These are phyloP conservation scores for Furcifer pardalis DNA, from an alignment of 2,797 vertebrate species.

Conservation along the genomic window DNA sequence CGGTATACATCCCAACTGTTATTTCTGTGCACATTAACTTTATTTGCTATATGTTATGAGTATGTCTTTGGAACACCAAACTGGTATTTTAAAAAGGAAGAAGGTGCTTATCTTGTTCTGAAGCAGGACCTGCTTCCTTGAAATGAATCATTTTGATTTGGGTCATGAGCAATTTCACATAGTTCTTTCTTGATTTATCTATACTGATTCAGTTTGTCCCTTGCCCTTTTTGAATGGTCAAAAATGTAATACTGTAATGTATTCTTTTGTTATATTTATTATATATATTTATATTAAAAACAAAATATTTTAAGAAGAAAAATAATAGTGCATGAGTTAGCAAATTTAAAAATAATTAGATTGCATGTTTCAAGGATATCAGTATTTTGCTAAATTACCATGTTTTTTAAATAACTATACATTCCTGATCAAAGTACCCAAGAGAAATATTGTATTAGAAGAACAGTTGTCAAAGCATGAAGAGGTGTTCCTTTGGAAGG, in stretches of 20 bases:
- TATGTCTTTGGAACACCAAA: background rate
- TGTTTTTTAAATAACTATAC: slow-evolving; percentile 12
- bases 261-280: no score
- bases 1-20: background rate
- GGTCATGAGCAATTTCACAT: background rate
- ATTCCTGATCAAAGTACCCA: background rate
- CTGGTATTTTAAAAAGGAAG: slow-evolving; percentile 38
- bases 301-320: slow-evolving; percentile 8
- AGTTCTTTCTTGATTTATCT: slow-evolving; percentile 28
- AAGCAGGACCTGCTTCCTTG: slow-evolving; percentile 33
- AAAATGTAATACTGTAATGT: background rate
- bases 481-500: background rate
- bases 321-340: slow-evolving; percentile 18
- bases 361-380: slow-evolving; percentile 34
- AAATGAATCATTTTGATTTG: slow-evolving; percentile 16
- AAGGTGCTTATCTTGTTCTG: slow-evolving; percentile 3
- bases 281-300: no score
- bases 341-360: slow-evolving; percentile 30
- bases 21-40: slow-evolving; percentile 9
- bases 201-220: slow-evolving; percentile 29
- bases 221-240: slow-evolving; percentile 13
- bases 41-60: background rate
- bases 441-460: background rate
- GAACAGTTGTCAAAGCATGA: background rate
- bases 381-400: slow-evolving; percentile 29